Evolutionary conservation across 2,113 vertebrate species (phyloP), one percentile per base, ranked within the genome.

Genomic region (Mormyrus iriodes): DNA sequence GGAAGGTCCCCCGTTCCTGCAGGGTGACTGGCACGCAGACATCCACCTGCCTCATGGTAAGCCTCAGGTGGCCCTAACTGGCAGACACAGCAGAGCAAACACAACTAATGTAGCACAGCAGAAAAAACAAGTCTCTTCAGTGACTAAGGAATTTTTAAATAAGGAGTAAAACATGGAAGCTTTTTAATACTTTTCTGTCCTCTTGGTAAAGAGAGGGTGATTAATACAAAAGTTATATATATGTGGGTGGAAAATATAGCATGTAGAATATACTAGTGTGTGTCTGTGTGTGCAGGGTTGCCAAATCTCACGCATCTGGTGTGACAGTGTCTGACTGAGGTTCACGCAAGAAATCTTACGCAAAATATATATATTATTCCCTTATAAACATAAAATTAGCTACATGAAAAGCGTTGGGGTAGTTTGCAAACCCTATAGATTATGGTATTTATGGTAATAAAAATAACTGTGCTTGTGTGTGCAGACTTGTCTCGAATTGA

Each of bases 31-130:
- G 97, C 91, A 99, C 98, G 0, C 98, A 99, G 95, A 99, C 98
- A 0, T 97, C 98, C 89, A 98, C 98, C 19, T 99, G 98, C 93
- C 95, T 99, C 83, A 99, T 99, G 98, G 98, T 99, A 94, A 95
- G 94, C 90, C 9, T 24, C 31, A 21, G 19, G n/a, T 10, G 12
- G 46, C 76, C 46, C 44, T 2, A 8, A 7, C 27, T 31, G n/a
- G 31, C n/a, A n/a, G n/a, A 27, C n/a, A 65, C 2, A 3, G 61
- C 61, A 31, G n/a, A 65, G 24, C 2, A 0, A 27, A 27, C 27
- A 5, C 9, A 61, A 24, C 24, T n/a, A 46, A 46, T 46, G 46
- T 6, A 9, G 58, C n/a, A 27, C 8, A 48, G 46, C 44, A 61
- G n/a, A n/a, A 10, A n/a, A 65, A 65, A 24, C 5, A 24, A 27